Conservation (phyloP, 2,888 invertebrate genomes). For the Stenotaenia linearis region DNA sequence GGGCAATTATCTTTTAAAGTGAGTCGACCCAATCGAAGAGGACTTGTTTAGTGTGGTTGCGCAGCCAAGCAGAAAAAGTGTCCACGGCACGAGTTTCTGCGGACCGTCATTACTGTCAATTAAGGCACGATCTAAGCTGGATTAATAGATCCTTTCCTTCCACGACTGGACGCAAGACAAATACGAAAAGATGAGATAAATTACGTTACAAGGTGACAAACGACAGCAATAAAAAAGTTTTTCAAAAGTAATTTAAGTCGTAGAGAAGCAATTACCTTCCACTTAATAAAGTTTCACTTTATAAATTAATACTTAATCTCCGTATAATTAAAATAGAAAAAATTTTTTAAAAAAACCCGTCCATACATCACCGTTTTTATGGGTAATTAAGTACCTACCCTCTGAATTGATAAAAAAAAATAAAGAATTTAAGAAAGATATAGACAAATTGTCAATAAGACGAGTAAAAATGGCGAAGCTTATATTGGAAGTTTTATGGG, state of each 20-base stretch:
- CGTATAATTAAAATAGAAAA: background rate
- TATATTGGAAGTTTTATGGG: background rate
- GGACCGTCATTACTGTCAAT: background rate
- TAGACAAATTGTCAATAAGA: constrained; percentile 15
- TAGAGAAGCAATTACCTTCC: background rate
- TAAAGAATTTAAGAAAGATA: background rate
- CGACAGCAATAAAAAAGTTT: background rate
- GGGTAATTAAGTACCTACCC: no score
- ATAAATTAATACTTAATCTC: background rate
- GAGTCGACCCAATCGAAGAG: background rate
- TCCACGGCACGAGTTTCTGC: background rate
- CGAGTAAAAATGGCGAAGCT: background rate
- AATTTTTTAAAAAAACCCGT: no score
- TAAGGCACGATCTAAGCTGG: background rate
- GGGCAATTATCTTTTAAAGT: background rate
- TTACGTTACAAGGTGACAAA: background rate
- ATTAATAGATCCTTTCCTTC: background rate
- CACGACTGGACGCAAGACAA: background rate
- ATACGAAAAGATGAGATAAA: background rate
- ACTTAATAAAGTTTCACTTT: background rate
- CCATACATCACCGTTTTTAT: no score
- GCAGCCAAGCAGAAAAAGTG: background rate
- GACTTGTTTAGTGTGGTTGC: background rate
- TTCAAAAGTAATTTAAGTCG: background rate
- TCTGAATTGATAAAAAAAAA: background rate